These are phyloP conservation scores for Anthophora plumipes DNA, from an alignment of 2,888 invertebrate species.

Conservation along the genomic window DNA sequence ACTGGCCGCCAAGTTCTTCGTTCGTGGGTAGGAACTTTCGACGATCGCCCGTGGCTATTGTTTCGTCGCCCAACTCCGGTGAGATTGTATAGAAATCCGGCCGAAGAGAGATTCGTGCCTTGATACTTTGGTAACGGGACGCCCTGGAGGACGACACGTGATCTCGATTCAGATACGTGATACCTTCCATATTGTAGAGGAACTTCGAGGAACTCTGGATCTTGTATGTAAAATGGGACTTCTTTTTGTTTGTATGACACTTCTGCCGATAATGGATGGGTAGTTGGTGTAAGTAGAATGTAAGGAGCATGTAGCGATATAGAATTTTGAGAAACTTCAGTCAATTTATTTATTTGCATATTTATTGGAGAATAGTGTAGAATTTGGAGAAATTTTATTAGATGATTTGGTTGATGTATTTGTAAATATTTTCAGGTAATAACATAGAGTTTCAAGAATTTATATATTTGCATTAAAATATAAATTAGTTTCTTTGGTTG, in stretches of 20 bases:
- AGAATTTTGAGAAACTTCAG: no score
- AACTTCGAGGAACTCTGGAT: background rate
- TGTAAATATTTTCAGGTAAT: no score
- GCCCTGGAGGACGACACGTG: background rate
- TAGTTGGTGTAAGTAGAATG: no score
- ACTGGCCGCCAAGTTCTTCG: constrained; percentile 29
- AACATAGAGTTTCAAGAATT: no score
- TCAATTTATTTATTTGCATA: no score
- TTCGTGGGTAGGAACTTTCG: constrained; percentile 6
- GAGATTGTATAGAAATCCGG: constrained; percentile 17
- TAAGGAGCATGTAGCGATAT: no score
- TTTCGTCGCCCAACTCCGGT: background rate
- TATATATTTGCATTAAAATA: background rate
- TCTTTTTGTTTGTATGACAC: background rate
- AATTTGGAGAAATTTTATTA: no score
- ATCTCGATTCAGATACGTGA: background rate
- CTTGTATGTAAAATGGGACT: background rate
- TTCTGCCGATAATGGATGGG: no score
- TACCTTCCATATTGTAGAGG: no score
- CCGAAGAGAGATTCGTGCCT: background rate
- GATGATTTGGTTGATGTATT: no score
- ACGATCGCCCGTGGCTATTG: constrained; percentile 28
- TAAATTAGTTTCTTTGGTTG: no score
- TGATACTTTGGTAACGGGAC: background rate
- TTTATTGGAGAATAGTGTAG: no score